Conservation (phyloP, 2,888 invertebrate genomes). For the Psylliodes chrysocephalus region DNA sequence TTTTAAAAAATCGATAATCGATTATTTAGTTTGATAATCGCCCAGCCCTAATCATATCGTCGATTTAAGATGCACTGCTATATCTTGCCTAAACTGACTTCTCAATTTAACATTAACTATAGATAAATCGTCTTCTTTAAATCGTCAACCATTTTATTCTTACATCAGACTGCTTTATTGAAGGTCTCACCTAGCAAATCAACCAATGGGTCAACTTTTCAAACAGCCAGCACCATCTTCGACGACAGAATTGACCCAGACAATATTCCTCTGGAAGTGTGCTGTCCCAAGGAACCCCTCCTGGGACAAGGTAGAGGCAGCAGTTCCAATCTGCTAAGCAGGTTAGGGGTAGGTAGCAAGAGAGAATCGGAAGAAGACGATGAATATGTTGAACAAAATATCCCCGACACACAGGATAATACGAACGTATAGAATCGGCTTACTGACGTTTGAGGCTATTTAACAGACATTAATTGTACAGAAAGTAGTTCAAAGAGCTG, state of each 20-base stretch:
- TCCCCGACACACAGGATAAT: conserved; percentile 31
- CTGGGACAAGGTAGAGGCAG: conserved; percentile 54
- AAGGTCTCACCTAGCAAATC: conserved; percentile 49
- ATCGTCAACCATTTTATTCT: too few relatives aligned
- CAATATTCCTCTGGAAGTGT: conserved; percentile 56
- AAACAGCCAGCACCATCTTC: conserved; percentile 14
- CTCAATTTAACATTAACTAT: too few relatives aligned
- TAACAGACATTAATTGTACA: neutral
- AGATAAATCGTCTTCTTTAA: too few relatives aligned
- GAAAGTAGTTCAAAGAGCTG: neutral
- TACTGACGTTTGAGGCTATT: conserved; percentile 7
- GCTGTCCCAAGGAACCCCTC: conserved; percentile 59
- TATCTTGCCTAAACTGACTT: too few relatives aligned
- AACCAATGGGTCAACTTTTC: conserved; percentile 30
- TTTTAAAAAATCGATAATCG: too few relatives aligned
- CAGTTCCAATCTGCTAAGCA: conserved; percentile 51
- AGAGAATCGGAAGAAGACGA: conserved; percentile 37
- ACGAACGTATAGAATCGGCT: conserved; percentile 32
- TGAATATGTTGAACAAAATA: conserved; percentile 28
- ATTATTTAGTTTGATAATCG: too few relatives aligned
- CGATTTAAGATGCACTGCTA: too few relatives aligned
- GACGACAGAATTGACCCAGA: conserved; percentile 29
- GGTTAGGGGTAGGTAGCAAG: conserved; percentile 32
- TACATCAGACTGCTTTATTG: too few relatives aligned
- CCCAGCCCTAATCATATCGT: too few relatives aligned